A percentile compares a stretch with the other conserved stretches of the same genome.
Conservation (phyloP, 1,140 invertebrate genomes). For the Drosophila tristis region DNA sequence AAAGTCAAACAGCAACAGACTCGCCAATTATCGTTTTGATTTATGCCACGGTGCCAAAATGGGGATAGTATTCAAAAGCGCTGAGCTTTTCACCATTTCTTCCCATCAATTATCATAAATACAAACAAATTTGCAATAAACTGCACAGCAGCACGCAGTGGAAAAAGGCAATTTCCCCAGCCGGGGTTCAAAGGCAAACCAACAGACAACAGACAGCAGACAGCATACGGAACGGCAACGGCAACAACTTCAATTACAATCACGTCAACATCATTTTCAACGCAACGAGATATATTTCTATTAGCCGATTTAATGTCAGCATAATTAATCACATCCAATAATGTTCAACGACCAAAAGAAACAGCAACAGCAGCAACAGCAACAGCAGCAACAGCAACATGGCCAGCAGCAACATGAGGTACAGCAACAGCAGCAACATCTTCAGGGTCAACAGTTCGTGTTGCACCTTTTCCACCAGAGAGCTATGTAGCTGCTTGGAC, state of each 20-base stretch:
- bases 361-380: conserved; percentile 37
- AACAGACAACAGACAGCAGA: conserved; percentile 30
- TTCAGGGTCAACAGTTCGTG: conserved; percentile 69
- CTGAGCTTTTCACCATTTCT: conserved; percentile 67
- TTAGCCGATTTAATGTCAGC: conserved; percentile 83
- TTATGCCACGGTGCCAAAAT: conserved; percentile 71
- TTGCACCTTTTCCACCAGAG: conserved; percentile 37
- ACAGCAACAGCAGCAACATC: conserved; percentile 34
- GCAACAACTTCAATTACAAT: conserved; percentile 78
- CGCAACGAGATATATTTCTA: conserved; percentile 82
- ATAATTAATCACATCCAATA: conserved; percentile 79
- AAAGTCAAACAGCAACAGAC: conserved; percentile 68
- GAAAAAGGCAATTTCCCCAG: conserved; percentile 71
- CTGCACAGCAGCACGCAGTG: conserved; percentile 73
- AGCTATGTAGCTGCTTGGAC: background rate
- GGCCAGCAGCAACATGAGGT: conserved; percentile 15
- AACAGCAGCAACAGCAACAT: conserved; percentile 8
- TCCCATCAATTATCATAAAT: conserved; percentile 77
- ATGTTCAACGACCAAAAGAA: conserved; percentile 49
- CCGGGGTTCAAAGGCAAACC: conserved; percentile 71
- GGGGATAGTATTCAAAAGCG: conserved; percentile 66
- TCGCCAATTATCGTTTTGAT: conserved; percentile 78
- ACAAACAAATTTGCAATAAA: conserved; percentile 81
- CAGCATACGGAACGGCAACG: conserved; percentile 25
- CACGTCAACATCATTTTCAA: conserved; percentile 81